Evolutionary conservation across 35 echinoderm and acorn worm species (phyloP), one percentile per base, ranked within the genome.

Genomic region (Holothuria glaberrima): DNA sequence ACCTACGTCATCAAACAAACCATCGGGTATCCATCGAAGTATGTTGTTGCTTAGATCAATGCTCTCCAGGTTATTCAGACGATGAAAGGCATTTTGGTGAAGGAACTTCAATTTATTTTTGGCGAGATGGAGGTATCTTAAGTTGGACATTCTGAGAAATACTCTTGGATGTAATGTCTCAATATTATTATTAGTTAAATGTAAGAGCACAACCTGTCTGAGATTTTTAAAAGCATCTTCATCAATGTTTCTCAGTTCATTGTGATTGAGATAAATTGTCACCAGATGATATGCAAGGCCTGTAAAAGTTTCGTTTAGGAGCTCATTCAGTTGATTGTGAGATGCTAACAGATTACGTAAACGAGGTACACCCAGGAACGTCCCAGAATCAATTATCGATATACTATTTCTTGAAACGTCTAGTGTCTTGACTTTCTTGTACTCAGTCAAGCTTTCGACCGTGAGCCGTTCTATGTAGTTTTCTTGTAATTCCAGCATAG

Each of bases 231-330:
- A 75, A 0, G 71, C 33, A 75, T 4, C 71, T 75, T 75, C n/a
- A 44, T 46, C 44, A 46, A 46, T 46, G 44, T 46, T 5, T 46
- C 4, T 46, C 71, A 45, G 45, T 75, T 36, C 30, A 75, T 75
- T 75, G 19, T 75, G 34, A 75, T 75, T 32, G 6, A 75, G 30
- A 38, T 75, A 45, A n/a, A 75, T 75, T 45, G 30, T 75, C 30
- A 6, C 45, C 35, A 75, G n/a, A 19, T 38, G 30, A 44, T 41
- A 3, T 75, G 34, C 71, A 20, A 32, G 12, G 30, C 10, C 38
- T 22, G 34, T 18, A 75, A 75, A 75, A 21, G 71, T 75, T 36
- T 16, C 16, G 38, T 75, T 75, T 75, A 9, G 30, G 35, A 75
- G 45, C 20, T 18, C 45, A 4, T 7, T 45, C 33, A 76, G n/a